These are phyloP conservation scores for Platyscapa corneri DNA, from an alignment of 1,140 invertebrate species.

Conservation along the genomic window DNA sequence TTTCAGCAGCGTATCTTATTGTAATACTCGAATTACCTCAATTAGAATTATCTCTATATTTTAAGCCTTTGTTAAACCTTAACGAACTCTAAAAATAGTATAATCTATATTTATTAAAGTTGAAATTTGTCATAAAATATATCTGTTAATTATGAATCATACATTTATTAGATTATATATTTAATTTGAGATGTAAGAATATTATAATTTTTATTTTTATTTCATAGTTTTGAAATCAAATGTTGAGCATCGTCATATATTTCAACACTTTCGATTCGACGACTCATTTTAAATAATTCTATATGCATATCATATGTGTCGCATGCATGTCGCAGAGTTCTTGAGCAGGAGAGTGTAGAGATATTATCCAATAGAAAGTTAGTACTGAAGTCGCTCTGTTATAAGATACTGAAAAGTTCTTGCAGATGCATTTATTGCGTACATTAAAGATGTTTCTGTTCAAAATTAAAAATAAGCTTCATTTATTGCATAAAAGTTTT, in stretches of 20 bases:
- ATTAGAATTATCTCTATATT: too few relatives aligned
- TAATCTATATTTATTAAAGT: too few relatives aligned
- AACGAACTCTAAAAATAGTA: too few relatives aligned
- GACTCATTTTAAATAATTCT: neutral
- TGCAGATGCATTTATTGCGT: neutral
- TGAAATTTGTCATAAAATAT: too few relatives aligned
- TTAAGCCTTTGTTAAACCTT: too few relatives aligned
- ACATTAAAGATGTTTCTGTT: neutral
- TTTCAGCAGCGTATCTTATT: too few relatives aligned
- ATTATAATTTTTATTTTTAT: neutral
- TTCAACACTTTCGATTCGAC: neutral
- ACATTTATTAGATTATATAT: too few relatives aligned
- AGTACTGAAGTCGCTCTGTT: neutral
- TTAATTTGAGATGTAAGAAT: too few relatives aligned
- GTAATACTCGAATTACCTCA: too few relatives aligned
- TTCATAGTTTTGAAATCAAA: constrained; percentile 1
- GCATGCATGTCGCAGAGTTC: neutral
- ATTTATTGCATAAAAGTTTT: too few relatives aligned
- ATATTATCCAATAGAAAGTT: constrained; percentile 21
- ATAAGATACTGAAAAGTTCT: neutral
- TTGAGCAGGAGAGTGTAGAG: neutral
- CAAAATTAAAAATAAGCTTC: too few relatives aligned
- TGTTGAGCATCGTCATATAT: neutral
- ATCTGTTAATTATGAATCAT: too few relatives aligned
- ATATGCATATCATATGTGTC: neutral